Base-by-base conservation (phyloP, 1,140 invertebrate species). In the Drosophila pseudoananassae region DNA sequence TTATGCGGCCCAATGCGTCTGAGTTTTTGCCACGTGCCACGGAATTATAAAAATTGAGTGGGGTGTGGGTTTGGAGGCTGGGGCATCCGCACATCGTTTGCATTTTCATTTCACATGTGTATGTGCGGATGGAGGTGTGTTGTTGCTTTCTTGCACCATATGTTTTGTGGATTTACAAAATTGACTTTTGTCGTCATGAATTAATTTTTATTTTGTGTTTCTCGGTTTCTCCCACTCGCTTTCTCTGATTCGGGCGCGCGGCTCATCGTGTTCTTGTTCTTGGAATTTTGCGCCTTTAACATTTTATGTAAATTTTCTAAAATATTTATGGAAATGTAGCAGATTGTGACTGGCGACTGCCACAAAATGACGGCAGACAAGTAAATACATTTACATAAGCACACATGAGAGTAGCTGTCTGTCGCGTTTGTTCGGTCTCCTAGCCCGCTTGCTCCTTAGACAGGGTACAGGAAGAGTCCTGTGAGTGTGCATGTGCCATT, bases 281-380 rank as follows among this genome's bases (percentile, higher is more conserved):
- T 52, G 72, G 36, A 29, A 58, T 76, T 56, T 27, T 33, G 52
- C 51, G 71, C 40, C 60, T 69, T 63, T 60, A 78, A 83, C 83
- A 87, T 87, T 87, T 87, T 87, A 87, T 87, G 83, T 83, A 88
- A 87, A 87, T 87, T 76, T 88, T 79, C 33, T 83, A 83, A 87
- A 87, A 87, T 87, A 87, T 87, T 87, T 87, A 88, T 87, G 83
- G 84, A 87, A 87, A 87, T 88, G 83, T 83, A 88, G 59, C 83
- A 88, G 87, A 88, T 87, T 87, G 83, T 83, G 71, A 87, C 63
- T 70, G 68, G 61, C 71, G 73, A 82, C 82, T 78, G 82, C 78
- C 78, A 78, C 82, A 88, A 84, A 85, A 85, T 87, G 63, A 66
- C 63, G 82, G 69, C 82, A 85, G 82, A 80, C 78, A 56, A 83